Evolutionary conservation across 2,797 vertebrate species (phyloP).

Genomic region (Craterocephalus amniculus): DNA sequence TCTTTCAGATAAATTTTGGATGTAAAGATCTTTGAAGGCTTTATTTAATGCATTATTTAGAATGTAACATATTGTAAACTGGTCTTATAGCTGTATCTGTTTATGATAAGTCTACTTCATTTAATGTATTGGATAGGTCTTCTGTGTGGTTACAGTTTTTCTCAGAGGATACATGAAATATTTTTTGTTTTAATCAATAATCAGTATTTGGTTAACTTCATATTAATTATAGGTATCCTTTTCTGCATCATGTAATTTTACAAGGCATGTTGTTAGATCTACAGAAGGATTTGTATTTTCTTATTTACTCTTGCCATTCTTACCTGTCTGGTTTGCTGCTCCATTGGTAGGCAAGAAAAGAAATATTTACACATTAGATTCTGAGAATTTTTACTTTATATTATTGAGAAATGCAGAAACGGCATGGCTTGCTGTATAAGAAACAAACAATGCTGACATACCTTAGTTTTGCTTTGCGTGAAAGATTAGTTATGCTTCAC

Average conservation of each 20-base stretch:
- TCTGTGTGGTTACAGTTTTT: too few relatives aligned
- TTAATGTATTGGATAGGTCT: neutral
- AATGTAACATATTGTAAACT: conserved; percentile 9
- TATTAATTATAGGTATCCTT: neutral
- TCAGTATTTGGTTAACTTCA: neutral
- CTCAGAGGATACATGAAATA: neutral
- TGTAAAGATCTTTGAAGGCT: conserved; percentile 14
- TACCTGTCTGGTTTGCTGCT: conserved; percentile 99
- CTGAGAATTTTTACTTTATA: conserved; percentile 68
- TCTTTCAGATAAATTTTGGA: conserved; percentile 16
- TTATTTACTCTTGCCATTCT: conserved; percentile 69
- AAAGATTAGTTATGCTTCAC: conserved; percentile 64
- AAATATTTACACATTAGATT: conserved; percentile 86
- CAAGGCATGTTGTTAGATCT: neutral
- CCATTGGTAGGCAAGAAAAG: conserved; percentile 90
- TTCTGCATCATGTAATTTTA: neutral
- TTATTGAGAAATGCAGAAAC: conserved; percentile 60
- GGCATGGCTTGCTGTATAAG: conserved; percentile 42
- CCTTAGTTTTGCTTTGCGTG: conserved; percentile 56
- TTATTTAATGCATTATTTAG: conserved; percentile 6
- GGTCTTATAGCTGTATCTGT: neutral
- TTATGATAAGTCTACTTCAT: neutral
- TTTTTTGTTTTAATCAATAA: too few relatives aligned
- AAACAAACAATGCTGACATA: conserved; percentile 62
- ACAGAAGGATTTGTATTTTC: neutral